Conservation (phyloP, 1,140 invertebrate species). For the Achroia grisella region DNA sequence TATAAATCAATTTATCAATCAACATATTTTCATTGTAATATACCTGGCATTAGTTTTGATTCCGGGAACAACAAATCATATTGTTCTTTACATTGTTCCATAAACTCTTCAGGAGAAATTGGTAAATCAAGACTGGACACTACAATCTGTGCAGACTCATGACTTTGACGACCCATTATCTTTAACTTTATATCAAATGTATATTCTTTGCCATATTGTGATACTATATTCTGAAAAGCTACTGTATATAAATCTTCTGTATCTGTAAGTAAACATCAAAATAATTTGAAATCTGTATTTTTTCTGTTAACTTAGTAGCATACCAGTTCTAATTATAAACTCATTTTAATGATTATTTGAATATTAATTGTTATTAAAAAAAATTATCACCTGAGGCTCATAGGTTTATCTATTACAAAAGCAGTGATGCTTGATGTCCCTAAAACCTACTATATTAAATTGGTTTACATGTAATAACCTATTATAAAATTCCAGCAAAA, state of each 20-base stretch:
- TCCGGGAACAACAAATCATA: constrained; percentile 77
- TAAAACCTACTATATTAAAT: no score
- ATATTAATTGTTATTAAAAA: no score
- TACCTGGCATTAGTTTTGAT: constrained; percentile 80
- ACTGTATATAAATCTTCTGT: constrained; percentile 85
- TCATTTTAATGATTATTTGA: no score
- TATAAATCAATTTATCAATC: no score
- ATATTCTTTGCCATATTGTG: constrained; percentile 81
- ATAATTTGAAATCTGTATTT: constrained; percentile 49
- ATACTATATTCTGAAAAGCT: constrained; percentile 80
- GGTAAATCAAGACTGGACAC: constrained; percentile 81
- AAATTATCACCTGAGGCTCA: no score
- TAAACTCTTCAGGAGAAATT: constrained; percentile 80
- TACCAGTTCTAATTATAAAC: no score
- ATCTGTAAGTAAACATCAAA: constrained; percentile 74
- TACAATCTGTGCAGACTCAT: constrained; percentile 75
- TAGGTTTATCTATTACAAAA: no score
- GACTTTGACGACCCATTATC: constrained; percentile 83
- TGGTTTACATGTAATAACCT: no score
- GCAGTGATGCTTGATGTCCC: no score
- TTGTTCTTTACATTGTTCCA: constrained; percentile 46
- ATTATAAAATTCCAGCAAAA: no score
- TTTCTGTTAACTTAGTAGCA: no score
- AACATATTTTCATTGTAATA: no score
- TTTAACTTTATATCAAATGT: constrained; percentile 84